Evolutionary conservation across 1,140 invertebrate species (phyloP).

Genomic region (Cyphomyrmex costatus): DNA sequence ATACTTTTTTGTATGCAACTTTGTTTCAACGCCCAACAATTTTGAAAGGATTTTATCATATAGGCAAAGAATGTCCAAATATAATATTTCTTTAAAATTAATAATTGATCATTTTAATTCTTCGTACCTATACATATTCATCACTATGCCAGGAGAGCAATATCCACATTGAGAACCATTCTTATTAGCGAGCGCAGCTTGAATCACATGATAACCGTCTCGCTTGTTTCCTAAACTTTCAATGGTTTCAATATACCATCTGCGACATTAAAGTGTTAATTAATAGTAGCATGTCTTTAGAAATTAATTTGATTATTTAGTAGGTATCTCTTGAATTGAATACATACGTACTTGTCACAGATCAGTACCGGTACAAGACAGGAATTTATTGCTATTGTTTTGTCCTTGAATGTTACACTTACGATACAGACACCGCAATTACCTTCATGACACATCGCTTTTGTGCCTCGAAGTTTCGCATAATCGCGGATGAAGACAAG

Average conservation of each 20-base stretch:
- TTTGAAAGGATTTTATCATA: too few relatives aligned
- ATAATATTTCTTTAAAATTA: not conserved
- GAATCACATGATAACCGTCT: slow-evolving; percentile 91
- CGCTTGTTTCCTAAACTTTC: slow-evolving; percentile 92
- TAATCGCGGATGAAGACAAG: slow-evolving; percentile 90
- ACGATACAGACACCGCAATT: slow-evolving; percentile 94
- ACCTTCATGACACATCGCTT: slow-evolving; percentile 93
- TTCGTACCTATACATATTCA: slow-evolving; percentile 92
- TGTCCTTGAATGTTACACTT: slow-evolving; percentile 86
- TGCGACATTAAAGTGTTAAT: too few relatives aligned
- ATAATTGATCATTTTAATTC: not conserved
- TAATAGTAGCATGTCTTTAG: too few relatives aligned
- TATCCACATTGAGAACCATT: slow-evolving; percentile 94
- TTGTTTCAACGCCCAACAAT: too few relatives aligned
- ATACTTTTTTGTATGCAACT: too few relatives aligned
- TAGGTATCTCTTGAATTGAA: not conserved
- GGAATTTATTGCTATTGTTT: slow-evolving; percentile 91
- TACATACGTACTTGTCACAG: slow-evolving; percentile 87
- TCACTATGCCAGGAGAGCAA: slow-evolving; percentile 94
- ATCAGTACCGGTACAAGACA: slow-evolving; percentile 83
- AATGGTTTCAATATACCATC: slow-evolving; percentile 92
- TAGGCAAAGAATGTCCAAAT: not conserved
- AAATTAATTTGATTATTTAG: not conserved
- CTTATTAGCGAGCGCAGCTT: slow-evolving; percentile 90
- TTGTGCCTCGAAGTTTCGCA: slow-evolving; percentile 91